These are phyloP conservation scores for Nothobranchius furzeri DNA, from an alignment of 2,113 vertebrate genomes.

Conservation along the genomic window DNA sequence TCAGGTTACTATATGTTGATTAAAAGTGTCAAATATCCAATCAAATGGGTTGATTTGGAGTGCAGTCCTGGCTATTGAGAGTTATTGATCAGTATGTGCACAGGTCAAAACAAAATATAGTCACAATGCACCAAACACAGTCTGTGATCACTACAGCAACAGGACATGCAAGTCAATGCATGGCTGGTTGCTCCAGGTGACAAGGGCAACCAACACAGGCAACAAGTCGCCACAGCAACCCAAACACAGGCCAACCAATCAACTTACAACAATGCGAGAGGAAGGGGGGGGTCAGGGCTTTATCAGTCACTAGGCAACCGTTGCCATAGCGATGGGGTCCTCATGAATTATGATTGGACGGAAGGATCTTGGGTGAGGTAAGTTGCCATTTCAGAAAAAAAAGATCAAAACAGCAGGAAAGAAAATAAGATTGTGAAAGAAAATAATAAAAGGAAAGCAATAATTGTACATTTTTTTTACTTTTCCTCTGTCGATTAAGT, in stretches of 20 bases:
- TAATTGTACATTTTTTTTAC: constrained; percentile 71
- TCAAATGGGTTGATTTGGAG: constrained; percentile 65
- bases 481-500: constrained; percentile 53
- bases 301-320: constrained; percentile 80
- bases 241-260: constrained; percentile 81
- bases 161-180: constrained; percentile 80
- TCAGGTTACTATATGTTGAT: constrained; percentile 50
- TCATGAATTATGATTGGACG: constrained; percentile 82
- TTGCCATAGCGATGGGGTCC: constrained; percentile 81
- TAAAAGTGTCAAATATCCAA: constrained; percentile 60
- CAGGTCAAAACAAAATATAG: constrained; percentile 78
- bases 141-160: constrained; percentile 80
- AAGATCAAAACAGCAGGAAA: constrained; percentile 79
- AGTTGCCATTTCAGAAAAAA: constrained; percentile 75
- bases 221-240: constrained; percentile 83
- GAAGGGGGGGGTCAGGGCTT: constrained; percentile 79
- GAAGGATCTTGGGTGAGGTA: constrained; percentile 77
- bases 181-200: constrained; percentile 78
- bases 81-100: constrained; percentile 80
- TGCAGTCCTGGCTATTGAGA: constrained; percentile 68
- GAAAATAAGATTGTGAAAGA: constrained; percentile 74
- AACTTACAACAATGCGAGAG: constrained; percentile 83
- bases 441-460: constrained; percentile 73
- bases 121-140: constrained; percentile 83
- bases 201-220: constrained; percentile 79